Evolutionary conservation across 2,888 invertebrate species (phyloP).

Genomic region (Pristionchus arcanus): DNA sequence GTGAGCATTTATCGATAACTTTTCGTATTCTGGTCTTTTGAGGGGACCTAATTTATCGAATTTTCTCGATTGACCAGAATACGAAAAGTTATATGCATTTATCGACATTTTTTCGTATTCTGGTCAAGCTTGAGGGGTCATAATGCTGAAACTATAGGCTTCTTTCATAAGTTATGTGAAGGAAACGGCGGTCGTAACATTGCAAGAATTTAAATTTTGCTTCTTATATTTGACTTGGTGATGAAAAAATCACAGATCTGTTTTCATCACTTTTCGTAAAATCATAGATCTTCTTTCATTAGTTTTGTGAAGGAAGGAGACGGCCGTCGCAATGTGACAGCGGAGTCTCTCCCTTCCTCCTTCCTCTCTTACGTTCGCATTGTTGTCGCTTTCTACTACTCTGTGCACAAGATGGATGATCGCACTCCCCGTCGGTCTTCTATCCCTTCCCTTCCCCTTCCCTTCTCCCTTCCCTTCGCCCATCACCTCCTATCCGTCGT

Average conservation of each 20-base stretch:
- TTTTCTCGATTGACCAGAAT: too few relatives aligned
- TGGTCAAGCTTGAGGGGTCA: not conserved
- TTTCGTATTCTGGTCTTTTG: not conserved
- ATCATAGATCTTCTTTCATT: not conserved
- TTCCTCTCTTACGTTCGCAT: conserved; percentile 22
- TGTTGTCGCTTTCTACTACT: conserved; percentile 40
- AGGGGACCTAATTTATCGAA: not conserved
- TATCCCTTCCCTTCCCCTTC: not conserved
- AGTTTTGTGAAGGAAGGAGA: not conserved
- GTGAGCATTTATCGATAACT: conserved; percentile 59
- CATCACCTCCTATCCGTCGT: not conserved
- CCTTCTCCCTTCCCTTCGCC: not conserved
- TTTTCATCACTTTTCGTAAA: not conserved
- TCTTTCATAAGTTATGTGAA: too few relatives aligned
- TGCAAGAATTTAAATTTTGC: too few relatives aligned
- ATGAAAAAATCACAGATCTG: too few relatives aligned
- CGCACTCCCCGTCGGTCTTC: not conserved
- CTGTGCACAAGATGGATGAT: conserved; percentile 30
- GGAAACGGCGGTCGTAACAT: too few relatives aligned
- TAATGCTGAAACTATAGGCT: too few relatives aligned
- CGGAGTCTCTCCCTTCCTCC: not conserved
- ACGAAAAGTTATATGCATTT: too few relatives aligned
- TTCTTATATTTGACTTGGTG: too few relatives aligned
- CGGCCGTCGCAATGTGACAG: not conserved
- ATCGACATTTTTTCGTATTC: not conserved